Percentiles rank a stretch among this genome's conserved stretches.
These are phyloP conservation scores for Tridacna gigas DNA, from an alignment of 2,888 invertebrate species.

Conservation along the genomic window DNA sequence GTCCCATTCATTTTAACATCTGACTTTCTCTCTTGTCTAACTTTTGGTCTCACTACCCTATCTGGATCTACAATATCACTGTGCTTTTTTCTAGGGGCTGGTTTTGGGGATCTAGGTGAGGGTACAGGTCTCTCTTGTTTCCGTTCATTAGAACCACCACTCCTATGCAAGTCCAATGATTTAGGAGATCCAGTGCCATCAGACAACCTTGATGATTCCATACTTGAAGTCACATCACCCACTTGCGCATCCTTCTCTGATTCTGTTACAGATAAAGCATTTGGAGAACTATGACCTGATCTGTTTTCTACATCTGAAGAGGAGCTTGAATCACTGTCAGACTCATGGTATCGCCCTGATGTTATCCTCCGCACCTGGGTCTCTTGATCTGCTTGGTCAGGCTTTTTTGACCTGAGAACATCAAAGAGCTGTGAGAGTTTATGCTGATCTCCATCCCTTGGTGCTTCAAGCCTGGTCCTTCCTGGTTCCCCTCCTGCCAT, in stretches of 20 bases:
- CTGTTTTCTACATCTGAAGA: conserved; percentile 52
- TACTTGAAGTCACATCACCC: conserved; percentile 33
- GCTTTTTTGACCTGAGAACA: conserved; percentile 63
- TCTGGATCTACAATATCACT: conserved; percentile 9
- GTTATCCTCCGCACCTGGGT: conserved; percentile 58
- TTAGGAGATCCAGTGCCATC: conserved; percentile 26
- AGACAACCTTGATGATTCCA: conserved; percentile 41
- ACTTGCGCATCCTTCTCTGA: conserved; percentile 59
- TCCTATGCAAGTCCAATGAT: conserved; percentile 21
- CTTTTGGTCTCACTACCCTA: conserved; percentile 24
- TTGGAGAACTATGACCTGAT: conserved; percentile 53
- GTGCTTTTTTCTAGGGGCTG: conserved; percentile 39
- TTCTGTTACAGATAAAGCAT: conserved; percentile 60
- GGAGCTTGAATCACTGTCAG: conserved; percentile 69
- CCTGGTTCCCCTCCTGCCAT: conserved; percentile 44
- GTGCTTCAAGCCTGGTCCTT: conserved; percentile 67
- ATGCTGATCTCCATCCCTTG: conserved; percentile 75
- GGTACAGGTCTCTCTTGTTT: conserved; percentile 31
- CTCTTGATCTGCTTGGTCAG: conserved; percentile 45
- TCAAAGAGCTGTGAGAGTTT: conserved; percentile 72
- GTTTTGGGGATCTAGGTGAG: conserved; percentile 50
- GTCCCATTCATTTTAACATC: conserved; percentile 17
- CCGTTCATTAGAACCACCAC: conserved; percentile 9
- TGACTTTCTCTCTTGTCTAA: conserved; percentile 34
- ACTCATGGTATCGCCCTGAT: conserved; percentile 64